Percentiles rank a stretch among this genome's conserved stretches.
Evolutionary conservation across 2,797 vertebrate genomes (phyloP).

Genomic region (Glossophaga mutica): DNA sequence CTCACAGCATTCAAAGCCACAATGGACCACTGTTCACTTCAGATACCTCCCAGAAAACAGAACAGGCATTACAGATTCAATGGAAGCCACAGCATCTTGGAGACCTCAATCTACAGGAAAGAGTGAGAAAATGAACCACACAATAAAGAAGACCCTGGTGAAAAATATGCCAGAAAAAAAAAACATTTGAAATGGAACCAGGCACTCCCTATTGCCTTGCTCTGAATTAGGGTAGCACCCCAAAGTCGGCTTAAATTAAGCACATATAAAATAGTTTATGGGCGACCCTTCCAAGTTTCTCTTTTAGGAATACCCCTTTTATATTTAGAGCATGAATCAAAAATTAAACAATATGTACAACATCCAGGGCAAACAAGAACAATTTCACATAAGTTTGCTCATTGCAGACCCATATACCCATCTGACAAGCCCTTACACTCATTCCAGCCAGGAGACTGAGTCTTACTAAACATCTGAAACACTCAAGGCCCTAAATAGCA

Average conservation of each 20-base stretch:
- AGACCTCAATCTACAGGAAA: not conserved
- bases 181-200: not conserved
- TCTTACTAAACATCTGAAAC: too few species aligned
- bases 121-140: not conserved
- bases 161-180: not conserved
- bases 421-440: too few species aligned
- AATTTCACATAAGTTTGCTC: too few species aligned
- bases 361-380: too few species aligned
- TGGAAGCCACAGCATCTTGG: not conserved
- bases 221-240: not conserved
- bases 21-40: not conserved
- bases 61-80: not conserved
- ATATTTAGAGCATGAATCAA: too few species aligned
- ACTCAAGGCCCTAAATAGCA: too few species aligned
- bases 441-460: too few species aligned
- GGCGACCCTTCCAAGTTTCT: too few species aligned
- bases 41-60: not conserved
- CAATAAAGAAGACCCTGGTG: not conserved
- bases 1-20: not conserved
- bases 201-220: not conserved
- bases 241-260: not conserved
- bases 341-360: too few species aligned
- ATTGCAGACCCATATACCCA: too few species aligned
- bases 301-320: too few species aligned
- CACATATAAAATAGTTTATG: not conserved